phyloP scores from a whole-genome alignment of 2,888 invertebrate genomes.

The Lepidonotus clava region DNA sequence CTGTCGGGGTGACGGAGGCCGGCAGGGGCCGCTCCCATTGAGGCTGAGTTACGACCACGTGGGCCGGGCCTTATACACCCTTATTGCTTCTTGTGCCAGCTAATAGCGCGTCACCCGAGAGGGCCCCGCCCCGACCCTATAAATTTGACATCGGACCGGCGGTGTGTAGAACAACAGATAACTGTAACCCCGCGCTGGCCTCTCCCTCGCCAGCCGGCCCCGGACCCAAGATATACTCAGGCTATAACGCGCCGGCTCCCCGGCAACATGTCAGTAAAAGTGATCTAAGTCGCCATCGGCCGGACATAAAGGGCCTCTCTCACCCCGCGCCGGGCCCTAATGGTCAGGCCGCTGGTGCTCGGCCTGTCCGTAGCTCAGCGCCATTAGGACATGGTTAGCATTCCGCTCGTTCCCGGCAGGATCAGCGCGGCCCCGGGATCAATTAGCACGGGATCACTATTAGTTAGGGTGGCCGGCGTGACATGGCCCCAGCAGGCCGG shows the following conservation, averaged over 20 bases:
- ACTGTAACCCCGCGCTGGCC: constrained; percentile 38
- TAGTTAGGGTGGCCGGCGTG: constrained; percentile 2
- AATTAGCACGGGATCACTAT: constrained; percentile 46
- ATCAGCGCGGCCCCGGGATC: constrained; percentile 39
- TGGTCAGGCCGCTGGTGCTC: constrained; percentile 15
- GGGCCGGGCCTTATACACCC: constrained; percentile 5
- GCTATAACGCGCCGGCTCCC: constrained; percentile 39
- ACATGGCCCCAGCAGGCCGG: not conserved
- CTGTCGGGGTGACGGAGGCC: not conserved
- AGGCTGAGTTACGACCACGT: constrained; percentile 35
- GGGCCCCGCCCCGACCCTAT: constrained; percentile 30
- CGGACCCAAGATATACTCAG: constrained; percentile 38
- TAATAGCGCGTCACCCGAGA: constrained; percentile 29
- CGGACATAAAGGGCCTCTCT: not conserved
- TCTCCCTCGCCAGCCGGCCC: constrained; percentile 18
- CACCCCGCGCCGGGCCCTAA: constrained; percentile 15
- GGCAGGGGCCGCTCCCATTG: not conserved
- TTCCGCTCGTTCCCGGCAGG: constrained; percentile 45
- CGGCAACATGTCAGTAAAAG: constrained; percentile 52
- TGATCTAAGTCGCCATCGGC: constrained; percentile 48
- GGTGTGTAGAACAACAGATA: constrained; percentile 43
- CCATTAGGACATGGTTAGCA: constrained; percentile 28
- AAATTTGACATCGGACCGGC: constrained; percentile 47
- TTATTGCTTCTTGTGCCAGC: not conserved
- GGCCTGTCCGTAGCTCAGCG: not conserved